Base-by-base conservation (phyloP, 2,113 vertebrate species). In the Melanostigma gelatinosum region DNA sequence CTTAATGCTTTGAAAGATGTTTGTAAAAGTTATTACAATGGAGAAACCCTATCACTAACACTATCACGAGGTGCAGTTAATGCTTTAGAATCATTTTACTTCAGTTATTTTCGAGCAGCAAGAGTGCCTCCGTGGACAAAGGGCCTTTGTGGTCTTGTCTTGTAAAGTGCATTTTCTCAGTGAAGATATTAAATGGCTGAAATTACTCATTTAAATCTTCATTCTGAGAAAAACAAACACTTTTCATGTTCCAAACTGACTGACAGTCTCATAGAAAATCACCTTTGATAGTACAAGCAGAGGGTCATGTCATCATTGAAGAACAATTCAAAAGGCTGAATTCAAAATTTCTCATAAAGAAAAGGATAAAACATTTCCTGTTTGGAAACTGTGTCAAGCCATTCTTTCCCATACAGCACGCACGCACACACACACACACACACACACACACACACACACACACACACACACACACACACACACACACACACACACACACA, bases 341-440 rank as follows among this genome's bases (percentile, higher is more conserved):
- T 76, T 63, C 29, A 80, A 72, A 78, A 68, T 13, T 61, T 57
- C 62, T 65, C 81, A 78, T 32, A 55, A 72, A 55, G 69, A 76
- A 54, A 75, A 57, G 60, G 27, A 66, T 42, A 24, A 84, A 69
- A 75, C 58, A 85, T 87, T 87, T 88, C 82, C 71, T 80, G 75
- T 72, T 69, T 60, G 13, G 77, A 71, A 68, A 66, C 32, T 42
- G 63, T 80, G 63, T 83, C 73, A 0, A 54, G 32, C 58, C 52
- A 50, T 68, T 58, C 58, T 42, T 40, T 83, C 75, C 83, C 52
- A 84, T 58, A 61, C 60, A 64, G 55, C n/a, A n/a, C n/a, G n/a
- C n/a, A n/a, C n/a, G n/a, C n/a, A n/a, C n/a, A n/a, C n/a, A n/a
- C n/a, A n/a, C n/a, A n/a, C n/a, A n/a, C n/a, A n/a, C n/a, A n/a